A percentile compares a stretch with the other conserved stretches of the same genome.
phyloP scores from a whole-genome alignment of 2,797 vertebrate genomes.

The Lycodopsis pacificus region DNA sequence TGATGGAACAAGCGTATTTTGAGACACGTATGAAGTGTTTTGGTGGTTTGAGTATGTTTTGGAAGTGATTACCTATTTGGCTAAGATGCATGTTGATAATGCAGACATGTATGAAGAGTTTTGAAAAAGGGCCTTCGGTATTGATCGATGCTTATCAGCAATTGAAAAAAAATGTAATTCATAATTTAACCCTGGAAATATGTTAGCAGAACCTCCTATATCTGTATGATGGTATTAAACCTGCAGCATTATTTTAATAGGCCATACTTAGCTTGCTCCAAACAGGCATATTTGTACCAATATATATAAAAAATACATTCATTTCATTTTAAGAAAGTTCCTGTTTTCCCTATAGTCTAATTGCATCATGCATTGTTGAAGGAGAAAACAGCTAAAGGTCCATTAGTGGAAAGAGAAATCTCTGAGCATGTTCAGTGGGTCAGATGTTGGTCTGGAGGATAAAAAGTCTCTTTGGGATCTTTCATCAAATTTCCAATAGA shows the following conservation, averaged over 20 bases:
- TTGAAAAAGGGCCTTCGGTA: not conserved
- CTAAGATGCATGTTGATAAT: not conserved
- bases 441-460: slow-evolving; percentile 12
- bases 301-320: not conserved
- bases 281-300: too few relatives aligned
- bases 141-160: not conserved
- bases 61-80: not conserved
- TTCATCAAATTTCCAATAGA: slow-evolving; percentile 45
- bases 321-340: not conserved
- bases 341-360: not conserved
- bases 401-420: not conserved
- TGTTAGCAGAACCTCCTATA: not conserved
- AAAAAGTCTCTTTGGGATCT: slow-evolving; percentile 44
- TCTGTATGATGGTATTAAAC: not conserved
- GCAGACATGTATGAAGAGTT: not conserved
- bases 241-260: not conserved
- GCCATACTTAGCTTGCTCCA: too few relatives aligned
- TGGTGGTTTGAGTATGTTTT: not conserved
- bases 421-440: slow-evolving; percentile 20
- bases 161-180: not conserved
- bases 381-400: not conserved
- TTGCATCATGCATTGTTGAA: not conserved
- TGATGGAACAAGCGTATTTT: not conserved
- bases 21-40: not conserved
- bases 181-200: not conserved